phyloP scores from a whole-genome alignment of 1,140 invertebrate genomes.

The Dolichoris vasculosae region DNA sequence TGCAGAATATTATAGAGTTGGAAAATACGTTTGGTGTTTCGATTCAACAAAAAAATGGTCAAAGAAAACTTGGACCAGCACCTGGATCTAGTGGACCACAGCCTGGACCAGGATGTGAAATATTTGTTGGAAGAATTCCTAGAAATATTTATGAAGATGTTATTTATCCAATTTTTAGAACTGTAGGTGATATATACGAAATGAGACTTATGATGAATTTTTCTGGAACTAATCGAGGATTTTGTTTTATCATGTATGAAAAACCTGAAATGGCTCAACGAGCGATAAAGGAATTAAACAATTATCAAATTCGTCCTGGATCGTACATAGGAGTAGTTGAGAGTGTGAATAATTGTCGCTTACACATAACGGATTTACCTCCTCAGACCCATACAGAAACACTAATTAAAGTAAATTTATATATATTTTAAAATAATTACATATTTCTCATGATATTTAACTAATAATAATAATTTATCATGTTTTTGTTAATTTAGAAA shows the following conservation, averaged over 20 bases:
- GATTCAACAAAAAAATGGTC: slow-evolving; percentile 73
- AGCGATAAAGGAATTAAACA: slow-evolving; percentile 78
- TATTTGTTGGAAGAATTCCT: slow-evolving; percentile 90
- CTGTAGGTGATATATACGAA: slow-evolving; percentile 81
- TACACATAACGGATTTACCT: slow-evolving; percentile 78
- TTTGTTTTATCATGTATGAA: slow-evolving; percentile 80
- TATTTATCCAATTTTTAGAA: slow-evolving; percentile 84
- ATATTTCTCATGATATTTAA: neutral
- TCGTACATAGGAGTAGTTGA: slow-evolving; percentile 78
- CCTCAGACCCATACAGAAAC: slow-evolving; percentile 49
- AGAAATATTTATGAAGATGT: slow-evolving; percentile 87
- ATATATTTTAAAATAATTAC: neutral
- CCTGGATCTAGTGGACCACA: slow-evolving; percentile 72
- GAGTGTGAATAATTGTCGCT: slow-evolving; percentile 82
- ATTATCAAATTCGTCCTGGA: slow-evolving; percentile 77
- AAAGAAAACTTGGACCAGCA: slow-evolving; percentile 76
- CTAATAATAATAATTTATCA: neutral
- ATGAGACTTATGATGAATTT: slow-evolving; percentile 88
- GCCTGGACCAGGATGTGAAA: slow-evolving; percentile 80
- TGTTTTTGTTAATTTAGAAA: slow-evolving; percentile 58
- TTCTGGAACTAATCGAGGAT: slow-evolving; percentile 81
- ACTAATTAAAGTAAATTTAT: slow-evolving; percentile 62
- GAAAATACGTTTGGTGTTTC: slow-evolving; percentile 25
- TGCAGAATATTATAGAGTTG: slow-evolving; percentile 37
- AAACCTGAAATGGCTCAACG: slow-evolving; percentile 76